These are phyloP conservation scores for Cygnus olor DNA, from an alignment of 2,797 vertebrate genomes.

Conservation along the genomic window DNA sequence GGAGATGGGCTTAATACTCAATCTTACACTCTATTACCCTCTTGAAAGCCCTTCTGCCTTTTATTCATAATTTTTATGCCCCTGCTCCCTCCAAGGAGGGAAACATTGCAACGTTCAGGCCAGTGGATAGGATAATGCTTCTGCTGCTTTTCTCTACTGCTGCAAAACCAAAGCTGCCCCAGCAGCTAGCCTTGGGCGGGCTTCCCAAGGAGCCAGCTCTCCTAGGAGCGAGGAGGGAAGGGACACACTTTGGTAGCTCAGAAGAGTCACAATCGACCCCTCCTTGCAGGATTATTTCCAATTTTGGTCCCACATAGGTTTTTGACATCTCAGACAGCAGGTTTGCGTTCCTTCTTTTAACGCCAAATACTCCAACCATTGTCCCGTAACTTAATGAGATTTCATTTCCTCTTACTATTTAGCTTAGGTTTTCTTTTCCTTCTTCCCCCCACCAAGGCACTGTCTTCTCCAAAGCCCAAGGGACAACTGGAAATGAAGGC, in stretches of 20 bases:
- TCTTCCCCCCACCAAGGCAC: background rate
- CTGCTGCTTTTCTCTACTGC: background rate
- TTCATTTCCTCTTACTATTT: background rate
- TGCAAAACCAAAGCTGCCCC: background rate
- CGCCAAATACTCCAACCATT: background rate
- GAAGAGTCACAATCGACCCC: background rate
- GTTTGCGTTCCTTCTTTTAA: background rate
- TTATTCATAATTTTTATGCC: constrained; percentile 52
- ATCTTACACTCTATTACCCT: constrained; percentile 50
- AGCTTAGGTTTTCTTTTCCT: background rate
- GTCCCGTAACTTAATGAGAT: background rate
- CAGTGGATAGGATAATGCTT: background rate
- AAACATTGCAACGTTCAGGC: background rate
- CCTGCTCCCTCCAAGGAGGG: background rate
- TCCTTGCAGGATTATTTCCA: background rate
- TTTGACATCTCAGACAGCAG: background rate
- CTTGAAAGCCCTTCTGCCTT: constrained; percentile 61
- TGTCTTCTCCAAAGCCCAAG: background rate
- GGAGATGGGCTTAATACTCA: constrained; percentile 66
- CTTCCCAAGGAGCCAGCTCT: background rate
- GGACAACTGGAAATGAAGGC: background rate
- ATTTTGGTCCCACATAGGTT: background rate
- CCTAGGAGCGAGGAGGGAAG: background rate
- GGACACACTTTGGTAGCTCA: background rate
- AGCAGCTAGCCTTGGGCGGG: background rate